phyloP scores from a whole-genome alignment of 35 echinoderm and acorn worm genomes.

The Lytechinus pictus region DNA sequence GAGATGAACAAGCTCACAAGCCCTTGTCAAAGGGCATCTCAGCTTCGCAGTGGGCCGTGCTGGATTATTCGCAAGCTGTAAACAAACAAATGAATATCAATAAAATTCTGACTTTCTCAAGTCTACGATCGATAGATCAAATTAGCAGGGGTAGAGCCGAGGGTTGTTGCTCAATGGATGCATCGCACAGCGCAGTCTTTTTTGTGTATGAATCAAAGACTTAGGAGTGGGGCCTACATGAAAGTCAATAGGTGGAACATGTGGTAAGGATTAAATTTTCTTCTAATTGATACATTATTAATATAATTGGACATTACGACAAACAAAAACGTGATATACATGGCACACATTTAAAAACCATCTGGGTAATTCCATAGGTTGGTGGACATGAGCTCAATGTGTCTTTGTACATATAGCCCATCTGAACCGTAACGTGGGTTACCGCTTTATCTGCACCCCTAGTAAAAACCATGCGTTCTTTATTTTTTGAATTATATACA shows the following conservation, averaged over 20 bases:
- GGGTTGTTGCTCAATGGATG: neutral
- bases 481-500: too few relatives aligned
- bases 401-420: too few relatives aligned
- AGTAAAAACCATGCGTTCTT: too few relatives aligned
- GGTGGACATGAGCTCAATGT: too few relatives aligned
- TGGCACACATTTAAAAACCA: too few relatives aligned
- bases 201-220: neutral
- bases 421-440: too few relatives aligned
- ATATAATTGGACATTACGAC: too few relatives aligned
- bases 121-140: neutral
- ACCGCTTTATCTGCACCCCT: too few relatives aligned
- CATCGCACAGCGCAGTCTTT: neutral
- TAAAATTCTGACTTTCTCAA: neutral
- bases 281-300: too few relatives aligned
- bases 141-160: neutral
- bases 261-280: neutral
- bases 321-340: too few relatives aligned
- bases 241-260: neutral
- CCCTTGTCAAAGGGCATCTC: neutral
- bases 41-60: slow-evolving; percentile 1
- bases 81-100: slow-evolving; percentile 32
- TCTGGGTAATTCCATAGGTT: too few relatives aligned
- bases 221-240: neutral
- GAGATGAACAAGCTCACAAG: neutral
- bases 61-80: slow-evolving; percentile 23